These are phyloP conservation scores for Pyrocephalus nanus DNA, from an alignment of 2,797 vertebrate genomes.

Conservation along the genomic window DNA sequence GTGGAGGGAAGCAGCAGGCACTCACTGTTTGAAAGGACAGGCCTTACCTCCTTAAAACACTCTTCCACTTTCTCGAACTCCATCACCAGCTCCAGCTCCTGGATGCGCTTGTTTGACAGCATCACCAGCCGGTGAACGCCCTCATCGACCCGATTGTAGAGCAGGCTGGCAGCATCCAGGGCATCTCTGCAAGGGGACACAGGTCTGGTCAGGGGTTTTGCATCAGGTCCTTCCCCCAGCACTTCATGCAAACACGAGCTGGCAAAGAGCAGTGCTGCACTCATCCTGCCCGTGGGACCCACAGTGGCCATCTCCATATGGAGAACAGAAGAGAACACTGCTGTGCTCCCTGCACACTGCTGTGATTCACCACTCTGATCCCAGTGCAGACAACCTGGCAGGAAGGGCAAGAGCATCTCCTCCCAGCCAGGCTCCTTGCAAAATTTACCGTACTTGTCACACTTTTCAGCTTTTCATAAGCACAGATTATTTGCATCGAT, in stretches of 20 bases:
- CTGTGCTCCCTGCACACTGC: not conserved
- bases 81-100: constrained; percentile 83
- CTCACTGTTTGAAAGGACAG: not conserved
- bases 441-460: not conserved
- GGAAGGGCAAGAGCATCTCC: not conserved
- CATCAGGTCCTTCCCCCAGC: not conserved
- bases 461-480: not conserved
- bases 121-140: constrained; percentile 88
- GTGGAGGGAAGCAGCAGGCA: not conserved
- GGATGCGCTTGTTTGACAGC: constrained; percentile 85
- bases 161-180: constrained; percentile 74
- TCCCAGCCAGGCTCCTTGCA: not conserved
- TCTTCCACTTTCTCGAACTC: constrained; percentile 82
- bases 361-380: not conserved
- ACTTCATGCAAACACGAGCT: not conserved
- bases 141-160: constrained; percentile 88
- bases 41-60: constrained; percentile 82
- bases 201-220: not conserved
- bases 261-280: not conserved
- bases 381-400: not conserved
- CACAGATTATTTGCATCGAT: not conserved
- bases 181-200: constrained; percentile 74
- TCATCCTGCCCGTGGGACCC: not conserved
- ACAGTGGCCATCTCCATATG: not conserved
- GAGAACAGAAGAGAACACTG: not conserved